Percentiles rank a stretch among this genome's conserved stretches.
Evolutionary conservation across 2,888 invertebrate species (phyloP).

Genomic region (Hydrotaea diabolus): DNA sequence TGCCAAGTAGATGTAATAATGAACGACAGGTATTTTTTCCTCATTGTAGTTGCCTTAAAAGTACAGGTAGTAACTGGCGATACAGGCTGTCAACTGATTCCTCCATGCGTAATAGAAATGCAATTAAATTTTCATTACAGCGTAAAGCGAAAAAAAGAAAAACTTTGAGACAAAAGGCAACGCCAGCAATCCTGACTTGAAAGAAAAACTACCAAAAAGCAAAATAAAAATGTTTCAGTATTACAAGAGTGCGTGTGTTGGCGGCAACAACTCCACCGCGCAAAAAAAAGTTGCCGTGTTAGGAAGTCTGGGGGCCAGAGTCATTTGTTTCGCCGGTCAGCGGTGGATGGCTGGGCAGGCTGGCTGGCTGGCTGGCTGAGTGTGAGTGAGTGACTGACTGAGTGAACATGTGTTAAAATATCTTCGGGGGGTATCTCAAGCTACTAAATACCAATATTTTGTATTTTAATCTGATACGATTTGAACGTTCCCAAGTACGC

Average conservation of each 20-base stretch:
- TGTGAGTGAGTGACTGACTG: slow-evolving; percentile 9
- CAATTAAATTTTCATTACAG: slow-evolving; percentile 63
- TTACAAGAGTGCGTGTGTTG: neutral
- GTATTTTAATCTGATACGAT: slow-evolving; percentile 1
- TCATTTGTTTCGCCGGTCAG: neutral
- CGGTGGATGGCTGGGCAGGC: no score
- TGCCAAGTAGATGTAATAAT: slow-evolving; percentile 10
- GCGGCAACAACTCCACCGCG: no score
- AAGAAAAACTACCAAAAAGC: neutral
- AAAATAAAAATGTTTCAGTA: neutral
- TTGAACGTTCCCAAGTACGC: neutral
- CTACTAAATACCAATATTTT: slow-evolving; percentile 49
- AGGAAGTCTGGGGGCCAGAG: slow-evolving; percentile 45
- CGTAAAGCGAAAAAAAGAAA: slow-evolving; percentile 11
- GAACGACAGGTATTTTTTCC: slow-evolving; percentile 35
- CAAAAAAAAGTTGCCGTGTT: slow-evolving; percentile 16
- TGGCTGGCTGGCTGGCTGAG: no score
- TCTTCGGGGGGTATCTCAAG: slow-evolving; percentile 51
- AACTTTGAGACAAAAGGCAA: neutral
- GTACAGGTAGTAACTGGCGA: slow-evolving; percentile 50
- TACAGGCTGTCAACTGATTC: slow-evolving; percentile 27
- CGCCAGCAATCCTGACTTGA: neutral
- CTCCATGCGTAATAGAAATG: slow-evolving; percentile 60
- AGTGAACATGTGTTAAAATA: slow-evolving; percentile 59
- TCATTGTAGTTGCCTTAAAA: neutral